A percentile compares a stretch with the other conserved stretches of the same genome.
Conservation (phyloP, 37 sponge, comb jelly and placozoan genomes). For the Oopsacas minuta region DNA sequence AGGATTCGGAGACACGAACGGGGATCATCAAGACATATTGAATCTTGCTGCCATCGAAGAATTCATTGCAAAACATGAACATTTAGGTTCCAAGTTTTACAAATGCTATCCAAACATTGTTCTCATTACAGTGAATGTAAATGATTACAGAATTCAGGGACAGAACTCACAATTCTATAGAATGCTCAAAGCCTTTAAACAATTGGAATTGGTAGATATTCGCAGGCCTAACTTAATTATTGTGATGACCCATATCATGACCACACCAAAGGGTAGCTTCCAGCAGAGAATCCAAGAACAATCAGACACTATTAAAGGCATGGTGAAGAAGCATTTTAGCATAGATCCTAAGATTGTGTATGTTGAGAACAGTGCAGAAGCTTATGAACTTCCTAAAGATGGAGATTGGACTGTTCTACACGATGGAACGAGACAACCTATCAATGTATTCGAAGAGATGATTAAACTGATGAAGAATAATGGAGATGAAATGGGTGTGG, state of each 20-base stretch:
- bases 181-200: background rate
- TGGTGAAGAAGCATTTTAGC: background rate
- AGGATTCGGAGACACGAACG: background rate
- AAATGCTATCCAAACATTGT: conserved; percentile 6
- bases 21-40: background rate
- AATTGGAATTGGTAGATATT: background rate
- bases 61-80: background rate
- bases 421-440: background rate
- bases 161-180: background rate
- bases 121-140: background rate
- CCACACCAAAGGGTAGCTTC: background rate
- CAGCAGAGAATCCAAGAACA: background rate
- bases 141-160: background rate
- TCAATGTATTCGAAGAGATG: conserved; percentile 8
- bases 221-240: background rate
- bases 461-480: conserved; percentile 5
- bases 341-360: background rate
- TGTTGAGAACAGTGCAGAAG: background rate
- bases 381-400: background rate
- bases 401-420: background rate
- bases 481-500: background rate
- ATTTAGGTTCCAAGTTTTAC: background rate
- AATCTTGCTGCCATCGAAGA: background rate
- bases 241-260: background rate
- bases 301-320: background rate